Base-by-base conservation (phyloP, 2,113 vertebrate species). In the Lagopus leucura region DNA sequence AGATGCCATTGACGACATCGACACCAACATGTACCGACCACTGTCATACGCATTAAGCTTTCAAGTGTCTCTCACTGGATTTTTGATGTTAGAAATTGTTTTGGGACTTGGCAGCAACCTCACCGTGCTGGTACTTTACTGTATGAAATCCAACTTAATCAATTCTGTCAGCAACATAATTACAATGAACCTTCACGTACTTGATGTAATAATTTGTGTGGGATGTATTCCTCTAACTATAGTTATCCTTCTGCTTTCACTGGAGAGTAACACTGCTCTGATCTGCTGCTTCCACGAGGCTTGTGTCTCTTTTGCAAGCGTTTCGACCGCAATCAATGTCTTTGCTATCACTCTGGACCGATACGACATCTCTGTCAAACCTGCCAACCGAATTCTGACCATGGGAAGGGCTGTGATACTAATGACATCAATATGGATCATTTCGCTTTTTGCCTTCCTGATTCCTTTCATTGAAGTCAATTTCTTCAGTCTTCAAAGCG, bases 91-190 rank as follows among this genome's bases (percentile, higher is more conserved):
- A 97, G 99, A 99, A 98, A 99, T 99, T 93, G 98, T 99, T 84
- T 96, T 99, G 97, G 99, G 99, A 96, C 98, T 99, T 89, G 99
- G 99, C 98, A 99, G 99, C 94, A 99, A 99, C 97, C 98, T 99
- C 96, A 99, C 99, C 13, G 99, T 99, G 89, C 95, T 99, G 95
- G 99, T 99, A 97, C 99, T 99, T 97, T 99, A 99, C 98, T 99
- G 99, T 98, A 99, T 99, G 98, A 99, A 99, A 98, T 99, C 99
- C 92, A 99, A 99, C 98, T 98, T 99, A 97, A 99, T 99, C 97
- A 99, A 98, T 95, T 99, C 99, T 55, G 99, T 99, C 98, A 99
- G 99, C 98, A 99, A 99, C 98, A 99, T 99, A 55, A 99, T 99
- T 97, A 99, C 99, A 71, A 99, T 99, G 98, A 99, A 99, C 97